Evolutionary conservation across 1,140 invertebrate species (phyloP).

Genomic region (Conus ventricosus): DNA sequence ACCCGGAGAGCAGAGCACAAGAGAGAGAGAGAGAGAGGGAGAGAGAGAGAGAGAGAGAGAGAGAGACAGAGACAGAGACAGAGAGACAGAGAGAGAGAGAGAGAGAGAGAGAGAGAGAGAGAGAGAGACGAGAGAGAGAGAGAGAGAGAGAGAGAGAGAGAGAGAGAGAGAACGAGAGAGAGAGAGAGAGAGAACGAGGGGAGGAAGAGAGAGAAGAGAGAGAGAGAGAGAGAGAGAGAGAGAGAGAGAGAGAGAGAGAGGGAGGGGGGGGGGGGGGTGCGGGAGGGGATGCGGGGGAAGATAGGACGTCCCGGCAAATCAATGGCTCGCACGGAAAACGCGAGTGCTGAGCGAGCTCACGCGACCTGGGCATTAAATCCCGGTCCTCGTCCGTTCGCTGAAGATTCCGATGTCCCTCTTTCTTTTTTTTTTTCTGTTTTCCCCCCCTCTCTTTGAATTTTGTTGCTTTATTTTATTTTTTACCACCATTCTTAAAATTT

Average conservation of each 20-base stretch:
- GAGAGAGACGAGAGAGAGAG: background rate
- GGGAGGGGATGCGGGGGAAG: background rate
- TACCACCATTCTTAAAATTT: background rate
- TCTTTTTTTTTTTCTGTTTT: background rate
- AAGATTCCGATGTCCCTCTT: too few species aligned
- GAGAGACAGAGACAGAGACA: too few species aligned
- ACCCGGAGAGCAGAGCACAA: too few species aligned
- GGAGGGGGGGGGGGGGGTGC: background rate
- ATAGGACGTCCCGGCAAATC: background rate
- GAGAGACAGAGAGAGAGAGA: too few species aligned
- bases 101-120: background rate
- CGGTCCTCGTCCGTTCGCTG: too few species aligned
- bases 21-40: too few species aligned
- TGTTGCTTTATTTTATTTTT: too few species aligned
- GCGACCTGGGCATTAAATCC: background rate
- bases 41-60: too few species aligned
- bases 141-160: background rate
- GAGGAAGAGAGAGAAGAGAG: background rate
- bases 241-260: background rate
- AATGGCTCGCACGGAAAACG: background rate
- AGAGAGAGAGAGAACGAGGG: background rate
- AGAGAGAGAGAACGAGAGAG: background rate
- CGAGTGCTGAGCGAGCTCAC: background rate
- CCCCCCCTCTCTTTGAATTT: too few species aligned
- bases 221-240: background rate